Evolutionary conservation across 1,140 invertebrate species (phyloP).

Genomic region (Pygmarrhopalites habei): DNA sequence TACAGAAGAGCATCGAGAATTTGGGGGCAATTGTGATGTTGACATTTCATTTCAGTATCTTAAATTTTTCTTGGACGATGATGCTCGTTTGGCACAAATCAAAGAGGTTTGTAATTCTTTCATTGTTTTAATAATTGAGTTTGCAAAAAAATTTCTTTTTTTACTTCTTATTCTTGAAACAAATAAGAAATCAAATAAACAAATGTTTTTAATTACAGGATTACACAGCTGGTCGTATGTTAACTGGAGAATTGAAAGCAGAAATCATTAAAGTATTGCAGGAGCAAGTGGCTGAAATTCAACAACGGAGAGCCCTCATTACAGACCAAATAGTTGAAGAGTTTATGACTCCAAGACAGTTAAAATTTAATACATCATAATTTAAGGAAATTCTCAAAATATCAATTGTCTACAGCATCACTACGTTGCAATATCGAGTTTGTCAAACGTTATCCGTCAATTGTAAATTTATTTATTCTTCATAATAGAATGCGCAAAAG

Average conservation of each 20-base stretch:
- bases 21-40: slow-evolving; percentile 90
- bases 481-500: too few relatives aligned
- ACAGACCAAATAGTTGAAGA: slow-evolving; percentile 54
- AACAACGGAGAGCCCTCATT: slow-evolving; percentile 50
- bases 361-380: slow-evolving; percentile 43
- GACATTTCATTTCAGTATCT: slow-evolving; percentile 96
- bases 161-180: not conserved
- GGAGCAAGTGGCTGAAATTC: slow-evolving; percentile 51
- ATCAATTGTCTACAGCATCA: not conserved
- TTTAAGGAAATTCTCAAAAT: not conserved
- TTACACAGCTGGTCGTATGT: slow-evolving; percentile 55
- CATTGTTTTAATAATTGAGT: not conserved
- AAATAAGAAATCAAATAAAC: too few relatives aligned
- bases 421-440: too few relatives aligned
- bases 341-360: slow-evolving; percentile 54
- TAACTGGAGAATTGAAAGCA: slow-evolving; percentile 61
- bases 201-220: too few relatives aligned
- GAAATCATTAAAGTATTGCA: slow-evolving; percentile 54
- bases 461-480: too few relatives aligned
- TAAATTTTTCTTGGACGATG: slow-evolving; percentile 92
- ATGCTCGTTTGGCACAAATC: slow-evolving; percentile 76
- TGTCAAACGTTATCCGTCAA: too few relatives aligned
- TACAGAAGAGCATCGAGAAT: slow-evolving; percentile 81
- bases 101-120: slow-evolving; percentile 52
- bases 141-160: not conserved